Base-by-base conservation (phyloP, 2,888 invertebrate species). In the Plagodis pulveraria region DNA sequence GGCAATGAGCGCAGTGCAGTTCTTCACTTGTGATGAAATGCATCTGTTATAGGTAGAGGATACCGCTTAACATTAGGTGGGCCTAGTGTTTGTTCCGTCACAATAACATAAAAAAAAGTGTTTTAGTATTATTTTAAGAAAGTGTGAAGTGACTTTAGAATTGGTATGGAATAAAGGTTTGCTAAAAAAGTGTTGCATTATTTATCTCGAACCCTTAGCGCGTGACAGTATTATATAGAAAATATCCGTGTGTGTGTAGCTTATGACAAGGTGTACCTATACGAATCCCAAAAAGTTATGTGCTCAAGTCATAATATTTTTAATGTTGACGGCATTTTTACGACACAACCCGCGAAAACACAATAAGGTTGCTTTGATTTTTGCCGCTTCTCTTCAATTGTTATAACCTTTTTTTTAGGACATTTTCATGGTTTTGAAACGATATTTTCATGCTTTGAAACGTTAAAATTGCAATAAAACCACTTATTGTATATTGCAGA, bases 381-480 rank as follows among this genome's bases (percentile, higher is more conserved):
- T 52, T 38, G 6, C 36, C 38, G 35, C 36, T 42, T 50, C 46
- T 33, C 46, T 49, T 50, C 34, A 33, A 42, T 42, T 33, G 42
- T 50, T 52, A 22, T 45, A 52, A 44, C 36, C 36, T 46, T 46
- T 45, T 52, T 52, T 11, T 8, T 22, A 6, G 45, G 7, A 46
- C 5, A 10, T 35, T 22, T 51, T 44, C 36, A 36, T 44, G 51
- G 43, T 38, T 49, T 22, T 22, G 34, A 44, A 51, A 33, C 35
- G 35, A 22, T 46, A 41, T 35, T 50, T 58, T 49, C 48, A 49
- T 36, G 51, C 42, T 47, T 51, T 47, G 41, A 47, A 51, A 51
- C 41, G 38, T 57, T 22, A 50, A 56, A 51, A 51, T n/a, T 35
- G 50, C 46, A 34, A 42, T 56, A 56, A 50, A 56, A 50, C 45